Evolutionary conservation across 2,888 invertebrate genomes (phyloP), one percentile per base, ranked within the genome.

Genomic region (Chaitophorus viminalis): DNA sequence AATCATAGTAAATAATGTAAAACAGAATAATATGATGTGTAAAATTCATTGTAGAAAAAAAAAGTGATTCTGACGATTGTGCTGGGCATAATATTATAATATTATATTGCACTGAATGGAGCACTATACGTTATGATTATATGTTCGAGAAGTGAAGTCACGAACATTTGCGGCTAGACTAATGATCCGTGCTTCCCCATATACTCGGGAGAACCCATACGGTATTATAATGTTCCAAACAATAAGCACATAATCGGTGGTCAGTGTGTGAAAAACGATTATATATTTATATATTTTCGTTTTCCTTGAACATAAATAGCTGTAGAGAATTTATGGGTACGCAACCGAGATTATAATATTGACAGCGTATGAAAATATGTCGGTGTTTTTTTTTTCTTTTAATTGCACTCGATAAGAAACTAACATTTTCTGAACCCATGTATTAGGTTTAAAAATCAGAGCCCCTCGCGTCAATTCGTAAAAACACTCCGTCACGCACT

Each of bases 401-500:
- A 60, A 60, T 60, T 60, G 60, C 21, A 60, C 60, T 25, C n/a
- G 36, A 36, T 0, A 9, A 65, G 36, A 79, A 65, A 46, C 46
- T 36, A 14, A 68, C 17, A 79, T 39, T 60, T 60, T 25, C 6
- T 25, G 25, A 25, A 60, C 54, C 4, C 25, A 4, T 6, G 25
- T 82, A 17, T 68, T 14, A 31, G 70, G 46, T 46, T 70, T 21
- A 31, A 76, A 79, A 68, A 79, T 79, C 82, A n/a, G 39, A 39
- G 60, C 36, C 75, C 76, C 84, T 25, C 46, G 18, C 39, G n/a
- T 39, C 84, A 65, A 65, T 85, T 78, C 70, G 36, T 86, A 86
- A 78, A 86, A 86, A 86, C 54, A 87, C 72, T 72, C 60, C 79
- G 87, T 79, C 79, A 87, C 87, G 87, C 87, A 31, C 81, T 75